These are phyloP conservation scores for Triplophysa siluroides DNA, from an alignment of 2,113 vertebrate genomes.

Conservation along the genomic window DNA sequence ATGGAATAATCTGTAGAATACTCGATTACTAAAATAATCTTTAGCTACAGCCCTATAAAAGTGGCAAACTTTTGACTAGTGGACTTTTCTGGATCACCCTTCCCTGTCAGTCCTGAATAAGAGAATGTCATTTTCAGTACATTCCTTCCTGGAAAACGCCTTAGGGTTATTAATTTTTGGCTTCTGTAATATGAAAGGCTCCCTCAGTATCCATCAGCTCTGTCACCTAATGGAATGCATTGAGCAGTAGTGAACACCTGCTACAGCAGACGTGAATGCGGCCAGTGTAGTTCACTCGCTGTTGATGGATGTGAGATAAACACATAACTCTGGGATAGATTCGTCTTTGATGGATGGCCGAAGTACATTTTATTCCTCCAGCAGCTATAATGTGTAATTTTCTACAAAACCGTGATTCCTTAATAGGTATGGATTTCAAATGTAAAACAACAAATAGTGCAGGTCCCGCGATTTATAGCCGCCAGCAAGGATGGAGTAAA, in stretches of 20 bases:
- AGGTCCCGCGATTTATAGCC: no score
- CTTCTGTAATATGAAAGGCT: constrained; percentile 3
- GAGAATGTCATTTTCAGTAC: constrained; percentile 28
- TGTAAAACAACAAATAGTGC: no score
- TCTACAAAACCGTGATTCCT: constrained; percentile 35
- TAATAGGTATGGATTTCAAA: constrained; percentile 10
- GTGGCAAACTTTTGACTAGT: background rate
- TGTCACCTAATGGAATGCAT: constrained; percentile 44
- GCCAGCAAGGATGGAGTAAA: no score
- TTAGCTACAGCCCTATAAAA: background rate
- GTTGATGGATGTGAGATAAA: constrained; percentile 45
- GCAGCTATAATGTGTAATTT: constrained; percentile 12
- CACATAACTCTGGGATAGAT: constrained; percentile 29
- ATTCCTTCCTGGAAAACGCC: constrained; percentile 24
- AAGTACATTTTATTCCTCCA: constrained; percentile 14
- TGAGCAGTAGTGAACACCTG: constrained; percentile 53
- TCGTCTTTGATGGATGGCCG: constrained; percentile 37
- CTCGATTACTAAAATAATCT: no score
- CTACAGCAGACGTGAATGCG: background rate
- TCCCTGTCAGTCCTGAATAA: background rate
- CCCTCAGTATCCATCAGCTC: background rate
- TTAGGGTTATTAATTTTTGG: constrained; percentile 39
- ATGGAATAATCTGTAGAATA: no score
- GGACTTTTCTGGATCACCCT: background rate
- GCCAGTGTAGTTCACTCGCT: background rate